Conservation (phyloP, 2,797 vertebrate species). For the Clarias pachynema region DNA sequence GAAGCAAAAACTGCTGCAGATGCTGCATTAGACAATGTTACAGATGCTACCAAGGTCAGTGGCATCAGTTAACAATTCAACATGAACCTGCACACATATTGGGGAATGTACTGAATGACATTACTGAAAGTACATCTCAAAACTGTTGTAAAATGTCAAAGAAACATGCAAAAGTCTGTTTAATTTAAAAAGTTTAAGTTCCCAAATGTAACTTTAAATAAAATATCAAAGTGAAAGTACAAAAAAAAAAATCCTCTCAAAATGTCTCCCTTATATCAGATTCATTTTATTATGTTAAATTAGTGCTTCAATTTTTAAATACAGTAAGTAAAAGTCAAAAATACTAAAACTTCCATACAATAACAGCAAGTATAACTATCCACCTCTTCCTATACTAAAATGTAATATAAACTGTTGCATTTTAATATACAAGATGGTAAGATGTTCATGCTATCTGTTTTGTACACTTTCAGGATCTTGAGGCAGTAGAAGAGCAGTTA, state of each 20-base stretch:
- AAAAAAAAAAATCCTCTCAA: background rate
- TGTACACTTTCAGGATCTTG: constrained; percentile 70
- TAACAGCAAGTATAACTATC: background rate
- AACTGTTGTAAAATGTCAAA: background rate
- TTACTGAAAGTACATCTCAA: background rate
- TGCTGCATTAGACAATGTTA: constrained; percentile 58
- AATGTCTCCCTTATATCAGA: background rate
- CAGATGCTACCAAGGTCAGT: constrained; percentile 64
- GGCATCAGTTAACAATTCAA: background rate
- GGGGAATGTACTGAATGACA: background rate
- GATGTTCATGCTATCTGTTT: background rate
- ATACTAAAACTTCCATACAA: background rate
- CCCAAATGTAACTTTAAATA: no score
- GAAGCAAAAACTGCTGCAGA: constrained; percentile 67
- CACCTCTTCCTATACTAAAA: background rate
- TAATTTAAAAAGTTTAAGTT: no score
- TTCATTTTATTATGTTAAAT: background rate
- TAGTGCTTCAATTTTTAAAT: background rate
- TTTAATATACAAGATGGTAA: background rate
- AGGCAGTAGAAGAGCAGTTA: constrained; percentile 70
- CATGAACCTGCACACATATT: background rate
- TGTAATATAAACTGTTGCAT: background rate
- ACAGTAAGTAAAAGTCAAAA: background rate
- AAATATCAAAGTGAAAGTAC: background rate
- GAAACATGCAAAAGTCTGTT: background rate